Percentiles rank a stretch among this genome's conserved stretches.
phyloP scores from a whole-genome alignment of 2,113 vertebrate species.

The Acanthisitta chloris region DNA sequence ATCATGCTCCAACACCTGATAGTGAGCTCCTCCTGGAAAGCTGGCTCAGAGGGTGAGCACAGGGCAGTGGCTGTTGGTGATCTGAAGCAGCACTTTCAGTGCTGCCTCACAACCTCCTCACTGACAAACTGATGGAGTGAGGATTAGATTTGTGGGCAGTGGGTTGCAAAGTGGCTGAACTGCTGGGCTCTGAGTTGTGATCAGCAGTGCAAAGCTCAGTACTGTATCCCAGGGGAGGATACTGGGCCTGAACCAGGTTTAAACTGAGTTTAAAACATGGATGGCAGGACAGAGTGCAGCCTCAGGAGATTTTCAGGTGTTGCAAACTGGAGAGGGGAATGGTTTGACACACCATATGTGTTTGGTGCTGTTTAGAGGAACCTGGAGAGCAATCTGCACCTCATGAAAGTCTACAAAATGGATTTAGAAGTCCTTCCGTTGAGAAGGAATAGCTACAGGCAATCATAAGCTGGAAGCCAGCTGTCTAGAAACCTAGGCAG shows the following conservation, averaged over 20 bases:
- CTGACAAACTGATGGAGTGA: background rate
- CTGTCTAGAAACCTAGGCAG: background rate
- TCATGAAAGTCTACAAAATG: background rate
- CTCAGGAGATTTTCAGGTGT: background rate
- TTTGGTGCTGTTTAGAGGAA: background rate
- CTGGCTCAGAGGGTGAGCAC: background rate
- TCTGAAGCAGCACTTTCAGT: background rate
- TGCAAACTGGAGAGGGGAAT: background rate
- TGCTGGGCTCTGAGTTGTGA: background rate
- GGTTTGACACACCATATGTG: background rate
- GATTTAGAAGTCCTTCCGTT: background rate
- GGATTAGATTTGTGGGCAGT: background rate
- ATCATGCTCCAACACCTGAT: rapidly evolving
- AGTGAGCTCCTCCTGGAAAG: background rate
- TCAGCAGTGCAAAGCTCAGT: background rate
- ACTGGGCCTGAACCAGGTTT: background rate
- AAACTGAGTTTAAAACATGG: background rate
- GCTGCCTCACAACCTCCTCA: background rate
- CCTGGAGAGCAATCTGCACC: no score
- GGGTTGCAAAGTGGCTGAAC: background rate
- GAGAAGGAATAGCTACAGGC: background rate
- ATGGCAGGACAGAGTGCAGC: background rate
- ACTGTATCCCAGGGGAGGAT: background rate
- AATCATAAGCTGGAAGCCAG: background rate
- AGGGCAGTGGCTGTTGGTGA: background rate